Evolutionary conservation across 2,888 invertebrate genomes (phyloP).

Genomic region (Aphrophora alni): DNA sequence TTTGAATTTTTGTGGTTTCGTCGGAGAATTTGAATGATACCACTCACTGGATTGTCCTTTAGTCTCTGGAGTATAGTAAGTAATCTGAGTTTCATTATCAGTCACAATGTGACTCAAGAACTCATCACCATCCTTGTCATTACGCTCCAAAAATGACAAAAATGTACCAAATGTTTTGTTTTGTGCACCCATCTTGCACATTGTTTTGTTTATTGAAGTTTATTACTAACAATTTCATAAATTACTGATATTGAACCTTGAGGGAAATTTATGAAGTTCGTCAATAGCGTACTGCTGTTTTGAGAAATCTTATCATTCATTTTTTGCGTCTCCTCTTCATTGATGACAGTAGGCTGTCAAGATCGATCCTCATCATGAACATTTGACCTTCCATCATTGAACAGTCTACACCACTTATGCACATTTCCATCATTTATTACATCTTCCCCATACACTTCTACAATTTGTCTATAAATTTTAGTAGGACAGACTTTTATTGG

Average conservation of each 20-base stretch:
- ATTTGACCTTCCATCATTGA: conserved; percentile 23
- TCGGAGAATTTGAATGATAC: too few species aligned
- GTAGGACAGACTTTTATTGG: neutral
- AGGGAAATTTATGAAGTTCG: neutral
- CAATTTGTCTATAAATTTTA: conserved; percentile 9
- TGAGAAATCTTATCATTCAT: neutral
- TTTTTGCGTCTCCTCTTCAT: neutral
- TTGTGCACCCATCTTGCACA: conserved; percentile 21
- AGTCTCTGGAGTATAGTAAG: too few species aligned
- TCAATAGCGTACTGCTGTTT: neutral
- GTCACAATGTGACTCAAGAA: too few species aligned
- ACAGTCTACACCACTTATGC: neutral
- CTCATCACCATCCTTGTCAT: neutral
- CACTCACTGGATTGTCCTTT: too few species aligned
- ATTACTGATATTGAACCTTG: neutral
- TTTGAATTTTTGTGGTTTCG: conserved; percentile 33
- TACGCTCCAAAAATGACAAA: conserved; percentile 2
- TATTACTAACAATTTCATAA: neutral
- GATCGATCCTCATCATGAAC: conserved; percentile 15
- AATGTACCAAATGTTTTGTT: neutral
- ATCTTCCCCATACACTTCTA: neutral
- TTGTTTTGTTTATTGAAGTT: too few species aligned
- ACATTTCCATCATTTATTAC: conserved; percentile 13
- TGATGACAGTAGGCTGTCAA: neutral
- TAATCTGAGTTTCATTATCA: too few species aligned